phyloP scores from a whole-genome alignment of 2,888 invertebrate species.

The Tipula vernalis region DNA sequence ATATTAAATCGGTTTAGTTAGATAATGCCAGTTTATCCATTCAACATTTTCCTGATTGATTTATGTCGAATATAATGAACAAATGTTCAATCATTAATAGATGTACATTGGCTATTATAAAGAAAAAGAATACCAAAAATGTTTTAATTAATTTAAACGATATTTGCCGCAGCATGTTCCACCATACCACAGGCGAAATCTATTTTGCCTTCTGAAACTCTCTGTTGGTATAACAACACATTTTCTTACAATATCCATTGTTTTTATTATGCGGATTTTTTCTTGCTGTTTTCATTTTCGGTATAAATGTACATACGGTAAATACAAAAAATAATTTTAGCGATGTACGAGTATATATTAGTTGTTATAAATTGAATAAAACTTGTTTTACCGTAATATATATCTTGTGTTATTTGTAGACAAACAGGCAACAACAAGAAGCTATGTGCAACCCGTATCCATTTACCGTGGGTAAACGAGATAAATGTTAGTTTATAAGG shows the following conservation, averaged over 20 bases:
- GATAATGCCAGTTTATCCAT: not conserved
- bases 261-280: not conserved
- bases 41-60: not conserved
- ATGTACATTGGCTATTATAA: not conserved
- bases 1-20: not conserved
- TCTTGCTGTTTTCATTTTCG: not conserved
- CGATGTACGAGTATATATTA: not conserved
- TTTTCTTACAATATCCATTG: not conserved
- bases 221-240: not conserved
- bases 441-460: not conserved
- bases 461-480: not conserved
- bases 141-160: not conserved
- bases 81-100: not conserved
- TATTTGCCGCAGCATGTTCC: not conserved
- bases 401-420: not conserved
- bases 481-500: not conserved
- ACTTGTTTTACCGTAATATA: not conserved
- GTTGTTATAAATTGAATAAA: not conserved
- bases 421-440: not conserved
- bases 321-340: not conserved
- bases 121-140: not conserved
- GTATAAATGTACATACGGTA: not conserved
- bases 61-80: not conserved
- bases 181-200: not conserved
- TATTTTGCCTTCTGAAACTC: not conserved